Base-by-base conservation (phyloP, 2,888 invertebrate species). In the Minunthozetes semirufus region DNA sequence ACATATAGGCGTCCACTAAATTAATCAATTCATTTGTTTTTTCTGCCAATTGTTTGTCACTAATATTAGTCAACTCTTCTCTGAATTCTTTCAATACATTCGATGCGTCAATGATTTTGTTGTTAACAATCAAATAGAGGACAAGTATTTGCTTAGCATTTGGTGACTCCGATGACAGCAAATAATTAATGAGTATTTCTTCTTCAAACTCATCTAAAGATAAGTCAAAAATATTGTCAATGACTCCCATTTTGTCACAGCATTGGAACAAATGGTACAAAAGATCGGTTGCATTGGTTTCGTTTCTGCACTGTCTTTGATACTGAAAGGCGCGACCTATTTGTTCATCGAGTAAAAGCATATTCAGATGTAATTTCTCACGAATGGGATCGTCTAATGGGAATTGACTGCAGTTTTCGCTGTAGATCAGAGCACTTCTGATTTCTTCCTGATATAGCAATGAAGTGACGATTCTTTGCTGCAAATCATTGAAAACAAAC, bases 321-420 rank as follows among this genome's bases (percentile, higher is more conserved):
- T 88, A 89, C 78, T 88, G 86, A 78, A 89, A 83, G 0, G 90
- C 90, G 80, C 89, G 88, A 73, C 87, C 50, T 46, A 73, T 68
- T 42, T 74, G 56, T 29, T 53, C 11, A 74, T 74, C 74, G 8
- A 48, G 46, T 27, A 74, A 59, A 42, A 74, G 42, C 50, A 75
- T 56, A 59, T 74, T 70, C 61, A 71, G 50, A 15, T 70, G 68
- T 13, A 72, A 27, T 17, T 56, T 73, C 38, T 76, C 72, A 13
- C 53, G 63, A 15, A 42, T 11, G 15, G 25, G 53, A 25, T n/a
- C 56, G 42, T 74, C 70, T 15, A 74, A 17, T 8, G 70, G 11
- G 46, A 74, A 50, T 22, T 74, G 74, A 29, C 70, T 27, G 56
- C 63, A 75, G 53, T 46, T 50, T 19, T 63, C 25, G 29, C 61